A percentile compares a stretch with the other conserved stretches of the same genome.
These are phyloP conservation scores for Drosophila kikkawai DNA, from an alignment of 1,140 invertebrate species.

Conservation along the genomic window DNA sequence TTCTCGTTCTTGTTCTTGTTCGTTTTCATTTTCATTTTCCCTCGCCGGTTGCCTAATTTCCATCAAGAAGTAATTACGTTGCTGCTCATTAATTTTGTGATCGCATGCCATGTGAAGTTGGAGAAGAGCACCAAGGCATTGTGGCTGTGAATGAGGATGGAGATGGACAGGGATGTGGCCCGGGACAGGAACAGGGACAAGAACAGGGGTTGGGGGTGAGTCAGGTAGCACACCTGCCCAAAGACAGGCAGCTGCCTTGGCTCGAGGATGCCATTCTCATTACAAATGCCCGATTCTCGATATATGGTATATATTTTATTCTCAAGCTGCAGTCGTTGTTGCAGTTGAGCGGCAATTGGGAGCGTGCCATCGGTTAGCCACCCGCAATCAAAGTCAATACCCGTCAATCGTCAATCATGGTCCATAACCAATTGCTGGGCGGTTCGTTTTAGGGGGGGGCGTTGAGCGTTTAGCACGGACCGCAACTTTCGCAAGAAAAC, in stretches of 20 bases:
- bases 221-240: constrained; percentile 21
- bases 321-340: constrained; percentile 17
- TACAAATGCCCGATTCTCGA: background rate
- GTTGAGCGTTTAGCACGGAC: constrained; percentile 57
- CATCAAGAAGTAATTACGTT: constrained; percentile 82
- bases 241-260: constrained; percentile 18
- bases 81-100: constrained; percentile 79
- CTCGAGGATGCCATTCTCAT: constrained; percentile 10
- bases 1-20: constrained; percentile 11
- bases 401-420: constrained; percentile 33
- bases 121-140: constrained; percentile 9
- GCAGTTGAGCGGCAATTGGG: constrained; percentile 42
- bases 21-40: constrained; percentile 57
- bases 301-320: background rate
- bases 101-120: constrained; percentile 75
- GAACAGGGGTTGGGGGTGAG: background rate
- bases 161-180: background rate
- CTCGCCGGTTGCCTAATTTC: constrained; percentile 65
- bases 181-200: background rate
- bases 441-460: constrained; percentile 22
- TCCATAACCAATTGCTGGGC: constrained; percentile 37
- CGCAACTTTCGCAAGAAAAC: constrained; percentile 42
- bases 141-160: background rate
- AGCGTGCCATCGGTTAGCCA: constrained; percentile 28
- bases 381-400: constrained; percentile 46